Base-by-base conservation (phyloP, 2,797 vertebrate species). In the Salmo trutta region DNA sequence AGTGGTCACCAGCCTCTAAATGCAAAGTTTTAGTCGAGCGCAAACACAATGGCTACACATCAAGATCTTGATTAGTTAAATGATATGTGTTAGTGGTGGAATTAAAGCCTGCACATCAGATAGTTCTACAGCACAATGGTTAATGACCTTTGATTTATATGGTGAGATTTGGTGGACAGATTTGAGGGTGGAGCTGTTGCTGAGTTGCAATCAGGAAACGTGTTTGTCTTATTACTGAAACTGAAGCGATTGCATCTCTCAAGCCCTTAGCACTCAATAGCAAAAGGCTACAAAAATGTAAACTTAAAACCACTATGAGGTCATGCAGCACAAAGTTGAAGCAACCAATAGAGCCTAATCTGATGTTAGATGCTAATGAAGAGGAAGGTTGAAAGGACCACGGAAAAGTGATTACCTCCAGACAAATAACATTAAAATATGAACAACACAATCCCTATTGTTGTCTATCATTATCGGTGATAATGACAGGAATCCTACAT, bases 351-450 rank as follows among this genome's bases (percentile, higher is more conserved):
- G 64, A 66, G 64, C 10, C 15, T 27, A 66, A 36, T 36, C 36
- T 36, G 7, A 66, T 24, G 64, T 31, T 21, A 24, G 64, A 21
- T 10, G 64, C 5, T 29, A 24, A 21, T 21, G 24, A 21, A 65
- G 24, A 10, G 7, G 24, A n/a, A 29, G 15, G 16, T 19, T 69
- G 76, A 72, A 27, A 64, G 19, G n/a, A 64, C 27, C 41, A 62
- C 19, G 59, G 76, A 77, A 64, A 77, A 72, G 59, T 33, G 27
- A 77, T 71, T 72, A 62, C 76, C 59, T 62, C 56, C 31, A 71
- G 70, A 64, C 33, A 10, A 52, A 72, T 54, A 77, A 77, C 68
- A 77, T 47, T 31, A 21, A 77, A 72, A 77, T 67, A 71, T 71
- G 16, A 19, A 53, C 36, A 51, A 29, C 56, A 31, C 27, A 59